A percentile compares a stretch with the other conserved stretches of the same genome.
These are phyloP conservation scores for Arizona elegans DNA, from an alignment of 2,113 vertebrate species.

Conservation along the genomic window DNA sequence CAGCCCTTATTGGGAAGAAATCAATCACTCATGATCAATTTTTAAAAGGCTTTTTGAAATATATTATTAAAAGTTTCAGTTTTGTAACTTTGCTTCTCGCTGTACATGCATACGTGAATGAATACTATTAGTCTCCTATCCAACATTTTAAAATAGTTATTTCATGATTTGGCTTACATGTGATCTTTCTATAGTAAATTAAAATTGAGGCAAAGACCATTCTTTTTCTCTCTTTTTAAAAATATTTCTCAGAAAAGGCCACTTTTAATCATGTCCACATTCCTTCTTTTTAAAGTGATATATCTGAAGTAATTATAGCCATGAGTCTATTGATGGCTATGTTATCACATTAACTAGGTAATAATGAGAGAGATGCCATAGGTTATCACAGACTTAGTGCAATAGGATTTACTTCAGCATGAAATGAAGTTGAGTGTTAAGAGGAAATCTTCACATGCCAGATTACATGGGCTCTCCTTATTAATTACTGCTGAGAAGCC, in stretches of 20 bases:
- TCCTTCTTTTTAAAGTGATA: slow-evolving; percentile 55
- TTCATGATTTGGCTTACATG: neutral
- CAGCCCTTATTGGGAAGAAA: neutral
- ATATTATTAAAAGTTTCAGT: neutral
- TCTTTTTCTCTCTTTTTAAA: slow-evolving; percentile 1
- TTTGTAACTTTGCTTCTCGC: neutral
- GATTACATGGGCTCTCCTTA: slow-evolving; percentile 69
- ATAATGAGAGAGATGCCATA: slow-evolving; percentile 75
- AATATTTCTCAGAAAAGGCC: neutral
- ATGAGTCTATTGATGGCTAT: slow-evolving; percentile 67
- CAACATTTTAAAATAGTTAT: neutral
- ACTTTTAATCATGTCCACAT: slow-evolving; percentile 42
- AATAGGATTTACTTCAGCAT: slow-evolving; percentile 71
- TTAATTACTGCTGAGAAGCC: slow-evolving; percentile 79
- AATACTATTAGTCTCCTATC: neutral
- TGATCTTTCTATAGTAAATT: slow-evolving; percentile 1
- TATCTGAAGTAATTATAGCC: slow-evolving; percentile 68
- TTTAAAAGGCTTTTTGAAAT: neutral
- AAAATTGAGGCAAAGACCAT: neutral
- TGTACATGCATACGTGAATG: neutral
- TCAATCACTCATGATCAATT: neutral
- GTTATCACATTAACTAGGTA: slow-evolving; percentile 90
- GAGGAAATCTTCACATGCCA: slow-evolving; percentile 77
- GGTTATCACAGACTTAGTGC: slow-evolving; percentile 74
- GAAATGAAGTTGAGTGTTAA: slow-evolving; percentile 76